Conservation (phyloP, 2,888 invertebrate genomes). For the Melinaea marsaeus region DNA sequence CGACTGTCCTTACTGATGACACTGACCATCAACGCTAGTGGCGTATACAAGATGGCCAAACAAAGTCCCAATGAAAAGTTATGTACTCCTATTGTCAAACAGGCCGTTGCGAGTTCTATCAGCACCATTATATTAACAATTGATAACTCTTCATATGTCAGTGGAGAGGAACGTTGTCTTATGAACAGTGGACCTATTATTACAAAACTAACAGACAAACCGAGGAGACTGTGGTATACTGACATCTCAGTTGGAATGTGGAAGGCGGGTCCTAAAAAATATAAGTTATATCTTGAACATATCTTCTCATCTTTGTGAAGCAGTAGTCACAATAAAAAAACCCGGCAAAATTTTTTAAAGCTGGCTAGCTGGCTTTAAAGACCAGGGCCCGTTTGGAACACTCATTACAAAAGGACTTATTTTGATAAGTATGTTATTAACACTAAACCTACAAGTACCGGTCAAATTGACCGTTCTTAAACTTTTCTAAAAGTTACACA, state of each 20-base stretch:
- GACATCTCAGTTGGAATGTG: conserved; percentile 78
- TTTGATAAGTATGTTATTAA: too few relatives aligned
- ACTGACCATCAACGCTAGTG: conserved; percentile 78
- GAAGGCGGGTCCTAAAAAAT: conserved; percentile 29
- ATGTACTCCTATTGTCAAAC: conserved; percentile 90
- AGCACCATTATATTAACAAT: conserved; percentile 82
- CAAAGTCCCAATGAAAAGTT: conserved; percentile 92
- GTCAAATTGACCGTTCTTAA: too few relatives aligned
- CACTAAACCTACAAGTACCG: too few relatives aligned
- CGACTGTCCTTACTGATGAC: conserved; percentile 32
- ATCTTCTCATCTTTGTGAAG: too few relatives aligned
- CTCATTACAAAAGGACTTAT: too few relatives aligned
- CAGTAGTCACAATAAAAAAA: too few relatives aligned
- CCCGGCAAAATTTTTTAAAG: too few relatives aligned
- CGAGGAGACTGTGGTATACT: conserved; percentile 75
- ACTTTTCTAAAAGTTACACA: too few relatives aligned
- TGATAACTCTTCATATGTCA: conserved; percentile 53
- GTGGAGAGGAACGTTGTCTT: conserved; percentile 41
- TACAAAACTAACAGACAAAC: conserved; percentile 62
- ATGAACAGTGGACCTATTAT: conserved; percentile 58
- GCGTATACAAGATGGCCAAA: conserved; percentile 84
- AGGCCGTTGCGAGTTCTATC: conserved; percentile 85
- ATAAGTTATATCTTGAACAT: too few relatives aligned
- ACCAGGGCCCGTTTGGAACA: too few relatives aligned
- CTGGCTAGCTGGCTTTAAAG: too few relatives aligned